These are phyloP conservation scores for Percopsis transmontana DNA, from an alignment of 2,113 vertebrate species.

Conservation along the genomic window DNA sequence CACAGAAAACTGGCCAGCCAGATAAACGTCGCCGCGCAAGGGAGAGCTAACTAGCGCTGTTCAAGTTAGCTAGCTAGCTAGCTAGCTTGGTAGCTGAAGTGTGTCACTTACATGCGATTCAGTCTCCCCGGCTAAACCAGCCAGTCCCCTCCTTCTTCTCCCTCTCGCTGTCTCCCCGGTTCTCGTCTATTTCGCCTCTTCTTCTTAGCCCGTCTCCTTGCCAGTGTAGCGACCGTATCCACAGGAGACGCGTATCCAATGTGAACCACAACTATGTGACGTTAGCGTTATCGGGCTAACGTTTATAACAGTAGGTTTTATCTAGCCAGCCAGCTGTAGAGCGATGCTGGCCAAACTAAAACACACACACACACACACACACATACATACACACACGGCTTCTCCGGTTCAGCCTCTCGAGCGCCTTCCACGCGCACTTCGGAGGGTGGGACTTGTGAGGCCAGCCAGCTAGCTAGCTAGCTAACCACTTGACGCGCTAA, in stretches of 20 bases:
- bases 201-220: slow-evolving; percentile 58
- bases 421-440: slow-evolving; percentile 57
- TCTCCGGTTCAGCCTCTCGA: slow-evolving; percentile 51
- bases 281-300: slow-evolving; percentile 33
- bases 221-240: slow-evolving; percentile 53
- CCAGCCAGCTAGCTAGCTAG: slow-evolving; percentile 42
- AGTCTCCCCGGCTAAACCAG: slow-evolving; percentile 66
- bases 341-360: slow-evolving; percentile 50
- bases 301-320: neutral
- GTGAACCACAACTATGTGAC: slow-evolving; percentile 31
- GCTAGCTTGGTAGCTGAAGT: slow-evolving; percentile 26
- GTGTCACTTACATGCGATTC: slow-evolving; percentile 68
- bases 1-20: neutral
- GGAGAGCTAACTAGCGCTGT: neutral
- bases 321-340: slow-evolving; percentile 33
- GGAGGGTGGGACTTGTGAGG: slow-evolving; percentile 69
- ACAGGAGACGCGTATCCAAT: slow-evolving; percentile 36
- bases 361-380: too few species aligned
- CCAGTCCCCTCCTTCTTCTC: slow-evolving; percentile 61
- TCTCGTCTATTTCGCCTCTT: slow-evolving; percentile 64
- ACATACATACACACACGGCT: slow-evolving; percentile 28
- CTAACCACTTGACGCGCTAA: slow-evolving; percentile 42
- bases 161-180: slow-evolving; percentile 54
- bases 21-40: neutral
- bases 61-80: slow-evolving; percentile 35